phyloP scores from a whole-genome alignment of 1,140 invertebrate genomes.

The Caenorhabditis tropicalis region DNA sequence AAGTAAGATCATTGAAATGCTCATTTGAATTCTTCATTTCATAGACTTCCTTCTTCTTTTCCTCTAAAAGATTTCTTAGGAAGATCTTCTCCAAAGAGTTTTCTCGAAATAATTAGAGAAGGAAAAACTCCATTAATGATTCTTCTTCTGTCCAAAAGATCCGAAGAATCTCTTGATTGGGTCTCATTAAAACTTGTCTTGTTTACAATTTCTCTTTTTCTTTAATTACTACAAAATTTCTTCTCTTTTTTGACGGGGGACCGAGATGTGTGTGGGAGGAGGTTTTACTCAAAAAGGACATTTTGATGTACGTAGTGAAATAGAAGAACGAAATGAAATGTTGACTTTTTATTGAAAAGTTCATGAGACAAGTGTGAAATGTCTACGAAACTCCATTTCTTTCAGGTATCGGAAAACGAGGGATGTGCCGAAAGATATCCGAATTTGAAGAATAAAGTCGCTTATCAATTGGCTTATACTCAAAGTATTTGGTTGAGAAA shows the following conservation, averaged over 20 bases:
- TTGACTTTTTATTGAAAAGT: background rate
- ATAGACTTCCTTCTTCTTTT: slow-evolving; percentile 1
- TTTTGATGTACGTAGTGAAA: background rate
- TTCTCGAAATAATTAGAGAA: slow-evolving; percentile 10
- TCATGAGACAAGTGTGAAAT: background rate
- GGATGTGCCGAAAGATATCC: slow-evolving; percentile 49
- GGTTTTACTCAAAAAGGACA: background rate
- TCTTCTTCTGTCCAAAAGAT: background rate
- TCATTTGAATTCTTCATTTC: background rate
- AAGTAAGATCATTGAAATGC: slow-evolving; percentile 39
- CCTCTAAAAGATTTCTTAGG: background rate
- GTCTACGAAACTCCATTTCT: background rate
- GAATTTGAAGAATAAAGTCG: background rate
- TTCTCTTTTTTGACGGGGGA: background rate
- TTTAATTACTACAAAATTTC: background rate
- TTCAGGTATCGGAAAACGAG: slow-evolving; percentile 50
- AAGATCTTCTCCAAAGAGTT: no score
- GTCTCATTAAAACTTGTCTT: slow-evolving; percentile 36
- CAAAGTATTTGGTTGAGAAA: slow-evolving; percentile 27
- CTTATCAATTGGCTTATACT: slow-evolving; percentile 47
- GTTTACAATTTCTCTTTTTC: slow-evolving; percentile 10
- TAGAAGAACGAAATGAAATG: background rate
- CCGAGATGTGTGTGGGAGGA: no score
- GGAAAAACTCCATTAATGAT: slow-evolving; percentile 10
- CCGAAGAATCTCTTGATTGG: background rate